Evolutionary conservation across 2,113 vertebrate genomes (phyloP).

Genomic region (Campylorhamphus procurvoides): DNA sequence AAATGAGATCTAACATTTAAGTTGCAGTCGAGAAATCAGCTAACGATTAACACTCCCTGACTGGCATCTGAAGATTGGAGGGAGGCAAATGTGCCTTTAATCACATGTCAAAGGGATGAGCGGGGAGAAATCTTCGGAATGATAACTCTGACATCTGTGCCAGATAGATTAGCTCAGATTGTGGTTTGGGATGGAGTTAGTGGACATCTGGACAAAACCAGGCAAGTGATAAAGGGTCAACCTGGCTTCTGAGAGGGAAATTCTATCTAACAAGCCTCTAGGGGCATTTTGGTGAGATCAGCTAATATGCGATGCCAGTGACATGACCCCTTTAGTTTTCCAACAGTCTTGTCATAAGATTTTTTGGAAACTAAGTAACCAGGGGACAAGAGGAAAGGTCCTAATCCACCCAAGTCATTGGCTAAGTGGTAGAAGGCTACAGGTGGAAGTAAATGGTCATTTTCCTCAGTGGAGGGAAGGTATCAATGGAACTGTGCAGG

Average conservation of each 20-base stretch:
- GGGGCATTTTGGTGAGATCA: background rate
- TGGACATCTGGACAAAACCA: background rate
- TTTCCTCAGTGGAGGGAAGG: background rate
- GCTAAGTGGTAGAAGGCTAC: background rate
- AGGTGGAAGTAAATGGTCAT: background rate
- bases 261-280: background rate
- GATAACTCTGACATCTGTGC: background rate
- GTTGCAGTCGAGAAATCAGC: background rate
- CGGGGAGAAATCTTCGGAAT: background rate
- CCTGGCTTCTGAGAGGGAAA: background rate
- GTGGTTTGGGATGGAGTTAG: background rate
- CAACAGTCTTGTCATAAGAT: background rate
- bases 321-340: background rate
- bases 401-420: background rate
- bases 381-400: background rate
- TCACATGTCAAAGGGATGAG: background rate
- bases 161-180: background rate
- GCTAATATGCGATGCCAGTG: background rate
- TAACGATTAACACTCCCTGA: background rate
- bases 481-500: background rate
- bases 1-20: background rate
- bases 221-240: background rate
- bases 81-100: background rate
- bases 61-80: background rate
- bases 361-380: background rate